Conservation (phyloP, 2,888 invertebrate species). For the Archips crataeganus region DNA sequence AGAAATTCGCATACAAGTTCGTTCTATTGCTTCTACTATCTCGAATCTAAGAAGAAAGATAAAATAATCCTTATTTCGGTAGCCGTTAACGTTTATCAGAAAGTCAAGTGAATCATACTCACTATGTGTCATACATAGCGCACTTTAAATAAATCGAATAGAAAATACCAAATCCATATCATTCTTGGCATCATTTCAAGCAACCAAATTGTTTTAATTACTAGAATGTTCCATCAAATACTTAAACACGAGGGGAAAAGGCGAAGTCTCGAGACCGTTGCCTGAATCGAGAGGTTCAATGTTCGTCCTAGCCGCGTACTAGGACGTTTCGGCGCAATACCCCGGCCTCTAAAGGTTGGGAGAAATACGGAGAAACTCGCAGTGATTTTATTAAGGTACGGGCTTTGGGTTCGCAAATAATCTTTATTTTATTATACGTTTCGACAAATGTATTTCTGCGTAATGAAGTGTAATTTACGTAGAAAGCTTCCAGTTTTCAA, state of each 20-base stretch:
- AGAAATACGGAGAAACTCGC: neutral
- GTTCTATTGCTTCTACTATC: neutral
- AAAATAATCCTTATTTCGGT: conserved; percentile 2
- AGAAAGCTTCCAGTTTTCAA: neutral
- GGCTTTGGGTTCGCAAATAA: neutral
- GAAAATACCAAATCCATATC: neutral
- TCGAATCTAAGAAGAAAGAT: neutral
- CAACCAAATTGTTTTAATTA: conserved; percentile 13
- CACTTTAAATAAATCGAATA: neutral
- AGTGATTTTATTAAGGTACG: conserved; percentile 9
- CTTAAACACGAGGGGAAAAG: conserved; percentile 9
- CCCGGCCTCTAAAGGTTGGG: conserved; percentile 8
- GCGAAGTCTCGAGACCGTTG: conserved; percentile 2
- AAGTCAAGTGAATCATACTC: conserved; percentile 8
- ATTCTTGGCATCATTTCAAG: conserved; percentile 4
- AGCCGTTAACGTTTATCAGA: neutral
- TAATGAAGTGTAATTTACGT: neutral
- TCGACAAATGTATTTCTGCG: conserved; percentile 1
- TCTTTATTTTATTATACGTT: neutral
- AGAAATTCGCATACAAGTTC: neutral
- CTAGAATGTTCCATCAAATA: neutral
- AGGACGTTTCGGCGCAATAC: conserved; percentile 27
- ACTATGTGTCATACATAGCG: neutral
- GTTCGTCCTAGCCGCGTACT: conserved; percentile 28
- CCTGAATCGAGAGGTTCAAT: conserved; percentile 15